A percentile compares a stretch with the other conserved stretches of the same genome.
These are phyloP conservation scores for Halesus radiatus DNA, from an alignment of 1,140 invertebrate species.

Conservation along the genomic window DNA sequence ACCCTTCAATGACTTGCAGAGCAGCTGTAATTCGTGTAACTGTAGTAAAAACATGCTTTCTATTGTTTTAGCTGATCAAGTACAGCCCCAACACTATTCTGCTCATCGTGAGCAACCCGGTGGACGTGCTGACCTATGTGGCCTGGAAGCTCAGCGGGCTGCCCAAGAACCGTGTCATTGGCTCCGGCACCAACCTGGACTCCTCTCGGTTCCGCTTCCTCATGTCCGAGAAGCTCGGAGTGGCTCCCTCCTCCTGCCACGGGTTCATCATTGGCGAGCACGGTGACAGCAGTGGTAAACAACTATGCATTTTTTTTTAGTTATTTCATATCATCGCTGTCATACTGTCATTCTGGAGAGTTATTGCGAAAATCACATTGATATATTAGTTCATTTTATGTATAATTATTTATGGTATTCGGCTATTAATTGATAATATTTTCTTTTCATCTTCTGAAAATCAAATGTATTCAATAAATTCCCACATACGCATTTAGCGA, in stretches of 20 bases:
- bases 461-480: too few species aligned
- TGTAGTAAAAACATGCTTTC: too few species aligned
- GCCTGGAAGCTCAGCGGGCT: conserved; percentile 93
- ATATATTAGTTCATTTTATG: too few species aligned
- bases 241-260: conserved; percentile 87
- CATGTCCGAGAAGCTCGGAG: conserved; percentile 83
- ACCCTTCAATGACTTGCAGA: too few species aligned
- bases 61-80: conserved; percentile 75
- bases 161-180: conserved; percentile 88
- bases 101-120: conserved; percentile 92
- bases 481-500: too few species aligned
- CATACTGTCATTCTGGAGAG: too few species aligned
- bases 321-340: too few species aligned
- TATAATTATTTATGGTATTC: too few species aligned
- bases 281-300: conserved; percentile 74
- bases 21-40: too few species aligned
- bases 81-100: conserved; percentile 89
- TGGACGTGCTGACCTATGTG: conserved; percentile 93
- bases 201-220: conserved; percentile 92
- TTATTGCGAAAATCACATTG: too few species aligned
- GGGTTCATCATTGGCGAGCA: conserved; percentile 89
- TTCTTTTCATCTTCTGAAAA: too few species aligned
- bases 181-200: conserved; percentile 92
- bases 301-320: conserved; percentile 27
- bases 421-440: too few species aligned